Percentiles rank a stretch among this genome's conserved stretches.
Evolutionary conservation across 2,113 vertebrate genomes (phyloP).

Genomic region (Puntigrus tetrazona): DNA sequence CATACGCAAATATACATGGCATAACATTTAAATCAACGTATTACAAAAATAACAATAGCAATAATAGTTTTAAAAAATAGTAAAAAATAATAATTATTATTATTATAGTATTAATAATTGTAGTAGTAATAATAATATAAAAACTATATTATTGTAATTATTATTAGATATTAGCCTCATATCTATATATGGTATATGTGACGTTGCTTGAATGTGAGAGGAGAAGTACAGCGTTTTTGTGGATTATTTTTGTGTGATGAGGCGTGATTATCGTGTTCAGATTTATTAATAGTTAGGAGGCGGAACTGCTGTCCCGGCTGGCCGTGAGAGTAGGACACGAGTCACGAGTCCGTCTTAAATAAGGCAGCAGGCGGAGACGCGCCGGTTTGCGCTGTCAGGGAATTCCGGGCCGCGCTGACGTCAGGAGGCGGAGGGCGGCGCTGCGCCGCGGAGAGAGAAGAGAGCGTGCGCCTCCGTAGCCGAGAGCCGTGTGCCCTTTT

Average conservation of each 20-base stretch:
- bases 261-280: constrained; percentile 49
- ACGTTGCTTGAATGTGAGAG: neutral
- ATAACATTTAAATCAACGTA: neutral
- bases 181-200: neutral
- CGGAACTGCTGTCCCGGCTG: constrained; percentile 55
- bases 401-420: constrained; percentile 77
- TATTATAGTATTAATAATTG: too few relatives aligned
- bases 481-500: constrained; percentile 70
- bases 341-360: constrained; percentile 62
- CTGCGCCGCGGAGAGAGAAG: neutral
- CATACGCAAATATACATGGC: neutral
- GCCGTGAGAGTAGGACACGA: constrained; percentile 11
- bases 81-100: too few relatives aligned
- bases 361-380: constrained; percentile 48
- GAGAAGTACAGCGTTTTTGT: neutral
- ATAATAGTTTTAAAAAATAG: neutral
- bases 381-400: constrained; percentile 72
- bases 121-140: too few relatives aligned
- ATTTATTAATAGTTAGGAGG: constrained; percentile 55
- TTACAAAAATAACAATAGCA: neutral
- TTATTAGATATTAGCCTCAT: neutral
- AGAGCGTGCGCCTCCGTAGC: constrained; percentile 3
- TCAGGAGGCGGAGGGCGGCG: constrained; percentile 55
- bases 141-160: too few relatives aligned
- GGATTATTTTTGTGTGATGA: neutral